phyloP scores from a whole-genome alignment of 2,888 invertebrate species.

The Eumacrocentrus americanus region DNA sequence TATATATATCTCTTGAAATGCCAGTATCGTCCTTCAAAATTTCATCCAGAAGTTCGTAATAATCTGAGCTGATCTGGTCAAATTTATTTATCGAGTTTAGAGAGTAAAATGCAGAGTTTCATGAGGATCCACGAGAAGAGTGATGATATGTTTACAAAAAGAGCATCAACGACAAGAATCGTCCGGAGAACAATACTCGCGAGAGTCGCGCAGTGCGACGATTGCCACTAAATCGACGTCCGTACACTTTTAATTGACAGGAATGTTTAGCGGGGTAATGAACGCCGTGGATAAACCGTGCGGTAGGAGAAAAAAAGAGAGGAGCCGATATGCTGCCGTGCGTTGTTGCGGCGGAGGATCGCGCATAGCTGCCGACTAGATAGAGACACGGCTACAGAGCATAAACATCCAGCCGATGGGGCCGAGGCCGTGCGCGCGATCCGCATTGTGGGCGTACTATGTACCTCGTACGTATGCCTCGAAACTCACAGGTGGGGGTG shows the following conservation, averaged over 20 bases:
- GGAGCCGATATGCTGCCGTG: constrained; percentile 31
- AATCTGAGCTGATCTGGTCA: too few species aligned
- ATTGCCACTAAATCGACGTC: constrained; percentile 52
- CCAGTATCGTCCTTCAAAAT: too few species aligned
- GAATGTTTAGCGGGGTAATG: constrained; percentile 58
- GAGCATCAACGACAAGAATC: neutral
- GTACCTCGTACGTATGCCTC: constrained; percentile 42
- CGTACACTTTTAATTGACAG: constrained; percentile 59
- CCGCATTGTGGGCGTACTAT: constrained; percentile 55
- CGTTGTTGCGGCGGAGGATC: constrained; percentile 22
- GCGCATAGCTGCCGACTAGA: constrained; percentile 46
- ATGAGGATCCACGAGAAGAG: too few species aligned
- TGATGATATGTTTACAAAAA: neutral
- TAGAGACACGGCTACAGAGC: constrained; percentile 56
- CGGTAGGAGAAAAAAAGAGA: constrained; percentile 20
- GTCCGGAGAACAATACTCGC: constrained; percentile 4
- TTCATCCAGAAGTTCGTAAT: too few species aligned
- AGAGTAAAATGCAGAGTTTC: too few species aligned
- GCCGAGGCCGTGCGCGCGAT: constrained; percentile 49
- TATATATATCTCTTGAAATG: too few species aligned
- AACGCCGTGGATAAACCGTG: constrained; percentile 45
- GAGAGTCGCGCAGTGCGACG: constrained; percentile 12
- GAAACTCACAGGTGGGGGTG: constrained; percentile 49
- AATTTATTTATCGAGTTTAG: too few species aligned
- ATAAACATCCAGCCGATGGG: constrained; percentile 51